Percentiles rank a stretch among this genome's conserved stretches.
phyloP scores from a whole-genome alignment of 2,888 invertebrate species.

The Synanthedon formicaeformis region DNA sequence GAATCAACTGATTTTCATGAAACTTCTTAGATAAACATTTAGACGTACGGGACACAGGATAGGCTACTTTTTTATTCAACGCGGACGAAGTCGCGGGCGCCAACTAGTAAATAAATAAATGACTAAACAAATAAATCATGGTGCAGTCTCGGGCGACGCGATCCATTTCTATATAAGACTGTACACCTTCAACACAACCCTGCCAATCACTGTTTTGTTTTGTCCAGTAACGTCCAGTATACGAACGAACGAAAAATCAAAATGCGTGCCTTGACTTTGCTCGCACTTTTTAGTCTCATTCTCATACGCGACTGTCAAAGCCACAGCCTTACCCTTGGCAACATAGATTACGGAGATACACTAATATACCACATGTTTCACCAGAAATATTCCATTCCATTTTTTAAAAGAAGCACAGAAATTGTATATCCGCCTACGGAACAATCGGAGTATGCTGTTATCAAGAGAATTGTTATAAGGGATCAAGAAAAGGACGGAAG shows the following conservation, averaged over 20 bases:
- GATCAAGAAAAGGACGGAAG: conserved; percentile 33
- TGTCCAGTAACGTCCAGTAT: too few relatives aligned
- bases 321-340: conserved; percentile 44
- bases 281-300: conserved; percentile 29
- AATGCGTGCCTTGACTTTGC: conserved; percentile 29
- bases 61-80: too few relatives aligned
- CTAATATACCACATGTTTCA: conserved; percentile 40
- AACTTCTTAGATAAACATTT: too few relatives aligned
- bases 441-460: conserved; percentile 39
- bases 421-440: conserved; percentile 49
- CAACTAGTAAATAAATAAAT: too few relatives aligned
- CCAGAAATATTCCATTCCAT: conserved; percentile 50
- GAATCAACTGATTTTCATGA: too few relatives aligned
- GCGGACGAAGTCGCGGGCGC: too few relatives aligned
- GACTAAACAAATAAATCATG: not conserved
- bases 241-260: conserved; percentile 32
- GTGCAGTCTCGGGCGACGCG: conserved; percentile 24
- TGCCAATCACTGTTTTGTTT: too few relatives aligned
- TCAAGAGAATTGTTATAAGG: conserved; percentile 43
- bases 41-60: too few relatives aligned
- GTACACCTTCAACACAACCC: too few relatives aligned
- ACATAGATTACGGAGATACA: conserved; percentile 46
- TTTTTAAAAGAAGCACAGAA: conserved; percentile 34
- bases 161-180: conserved; percentile 7
- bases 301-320: conserved; percentile 34